Conservation (phyloP, 1,140 invertebrate species). For the Chironomus tepperi region DNA sequence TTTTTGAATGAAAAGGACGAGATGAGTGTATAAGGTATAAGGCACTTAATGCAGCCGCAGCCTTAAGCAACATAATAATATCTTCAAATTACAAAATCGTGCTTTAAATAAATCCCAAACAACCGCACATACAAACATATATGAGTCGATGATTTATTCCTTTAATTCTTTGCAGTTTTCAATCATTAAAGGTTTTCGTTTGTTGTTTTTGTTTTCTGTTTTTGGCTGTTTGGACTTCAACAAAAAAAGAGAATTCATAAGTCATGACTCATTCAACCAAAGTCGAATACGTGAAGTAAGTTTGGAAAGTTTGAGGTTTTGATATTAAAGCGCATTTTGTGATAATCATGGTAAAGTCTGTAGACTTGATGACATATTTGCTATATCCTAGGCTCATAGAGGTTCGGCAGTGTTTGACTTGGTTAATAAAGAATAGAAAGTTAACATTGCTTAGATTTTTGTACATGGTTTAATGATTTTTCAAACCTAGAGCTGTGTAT, state of each 20-base stretch:
- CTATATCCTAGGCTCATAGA: no score
- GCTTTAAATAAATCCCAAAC: constrained; percentile 6
- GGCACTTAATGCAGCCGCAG: not conserved
- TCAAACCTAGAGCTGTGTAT: no score
- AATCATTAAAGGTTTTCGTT: not conserved
- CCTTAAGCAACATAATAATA: not conserved
- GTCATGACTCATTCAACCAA: constrained; percentile 6
- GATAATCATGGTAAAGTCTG: no score
- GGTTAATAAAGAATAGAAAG: no score
- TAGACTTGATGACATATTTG: no score
- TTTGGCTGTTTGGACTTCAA: not conserved
- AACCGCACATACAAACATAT: not conserved
- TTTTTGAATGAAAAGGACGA: constrained; percentile 13
- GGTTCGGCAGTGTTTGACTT: no score
- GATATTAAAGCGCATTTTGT: not conserved
- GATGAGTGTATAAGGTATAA: not conserved
- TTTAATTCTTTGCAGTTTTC: not conserved
- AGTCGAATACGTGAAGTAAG: not conserved
- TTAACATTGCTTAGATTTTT: no score
- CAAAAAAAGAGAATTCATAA: not conserved
- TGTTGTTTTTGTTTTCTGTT: not conserved
- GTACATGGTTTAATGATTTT: no score
- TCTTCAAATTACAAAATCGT: constrained; percentile 2
- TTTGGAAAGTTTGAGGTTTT: not conserved
- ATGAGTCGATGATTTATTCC: not conserved